A percentile compares a stretch with the other conserved stretches of the same genome.
These are phyloP conservation scores for Muntiacus reevesi DNA, from an alignment of 2,113 vertebrate species.

Conservation along the genomic window DNA sequence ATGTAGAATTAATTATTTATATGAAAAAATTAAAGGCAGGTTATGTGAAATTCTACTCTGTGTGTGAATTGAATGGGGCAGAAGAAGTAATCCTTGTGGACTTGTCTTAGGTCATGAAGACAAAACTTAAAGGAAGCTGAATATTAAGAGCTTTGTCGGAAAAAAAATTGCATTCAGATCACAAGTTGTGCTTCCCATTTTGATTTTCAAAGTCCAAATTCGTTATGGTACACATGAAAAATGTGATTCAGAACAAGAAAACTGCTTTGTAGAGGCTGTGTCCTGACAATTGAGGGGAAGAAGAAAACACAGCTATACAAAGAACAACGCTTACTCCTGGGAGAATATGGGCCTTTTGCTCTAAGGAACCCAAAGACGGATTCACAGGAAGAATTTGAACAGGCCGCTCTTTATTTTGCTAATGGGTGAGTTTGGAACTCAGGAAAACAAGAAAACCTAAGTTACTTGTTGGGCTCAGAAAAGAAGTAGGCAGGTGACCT, in stretches of 20 bases:
- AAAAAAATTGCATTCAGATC: conserved; percentile 68
- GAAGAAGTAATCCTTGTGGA: conserved; percentile 78
- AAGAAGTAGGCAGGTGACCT: conserved; percentile 46
- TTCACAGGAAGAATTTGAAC: conserved; percentile 28
- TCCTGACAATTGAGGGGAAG: not conserved
- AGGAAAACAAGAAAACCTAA: conserved; percentile 41
- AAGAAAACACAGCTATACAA: conserved; percentile 42
- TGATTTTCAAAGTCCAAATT: conserved; percentile 65
- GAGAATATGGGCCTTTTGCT: conserved; percentile 41
- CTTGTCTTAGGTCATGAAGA: conserved; percentile 73
- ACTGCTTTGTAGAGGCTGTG: conserved; percentile 20
- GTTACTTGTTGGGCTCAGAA: not conserved
- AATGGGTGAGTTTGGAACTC: conserved; percentile 31
- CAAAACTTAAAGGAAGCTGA: conserved; percentile 70
- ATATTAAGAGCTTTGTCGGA: conserved; percentile 78
- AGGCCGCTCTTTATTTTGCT: conserved; percentile 35
- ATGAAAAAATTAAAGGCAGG: conserved; percentile 77
- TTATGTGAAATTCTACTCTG: conserved; percentile 81
- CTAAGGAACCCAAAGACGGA: conserved; percentile 36
- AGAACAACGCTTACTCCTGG: conserved; percentile 8
- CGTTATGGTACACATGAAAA: conserved; percentile 64
- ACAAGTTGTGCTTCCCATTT: conserved; percentile 63
- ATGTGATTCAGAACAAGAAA: conserved; percentile 52
- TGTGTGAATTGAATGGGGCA: conserved; percentile 76
- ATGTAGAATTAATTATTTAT: conserved; percentile 85